phyloP scores from a whole-genome alignment of 2,113 vertebrate genomes.

The Oncorhynchus masou region DNA sequence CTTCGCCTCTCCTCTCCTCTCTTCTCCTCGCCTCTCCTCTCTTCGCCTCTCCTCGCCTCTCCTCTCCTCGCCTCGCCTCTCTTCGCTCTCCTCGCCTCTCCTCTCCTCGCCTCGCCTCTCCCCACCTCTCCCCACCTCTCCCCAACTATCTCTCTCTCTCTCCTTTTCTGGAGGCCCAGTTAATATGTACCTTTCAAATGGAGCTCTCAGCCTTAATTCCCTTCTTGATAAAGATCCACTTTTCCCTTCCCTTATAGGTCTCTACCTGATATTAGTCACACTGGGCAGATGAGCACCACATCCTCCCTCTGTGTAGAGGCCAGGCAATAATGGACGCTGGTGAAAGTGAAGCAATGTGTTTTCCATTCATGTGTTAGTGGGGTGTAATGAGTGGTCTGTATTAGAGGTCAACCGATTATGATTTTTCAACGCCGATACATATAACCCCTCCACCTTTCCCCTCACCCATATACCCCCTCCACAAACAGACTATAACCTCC shows the following conservation, averaged over 20 bases:
- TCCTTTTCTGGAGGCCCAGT: constrained; percentile 88
- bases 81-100: constrained; percentile 51
- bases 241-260: constrained; percentile 98
- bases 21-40: constrained; percentile 59
- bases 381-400: constrained; percentile 82
- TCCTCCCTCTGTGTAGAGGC: constrained; percentile 68
- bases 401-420: no score
- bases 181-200: constrained; percentile 99
- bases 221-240: constrained; percentile 99
- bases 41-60: constrained; percentile 67
- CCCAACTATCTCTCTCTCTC: constrained; percentile 71
- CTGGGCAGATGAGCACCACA: constrained; percentile 95
- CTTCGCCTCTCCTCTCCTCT: no score
- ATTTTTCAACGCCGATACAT: no score
- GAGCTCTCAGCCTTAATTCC: constrained; percentile 99
- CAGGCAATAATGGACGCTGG: constrained; percentile 66
- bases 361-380: constrained; percentile 94
- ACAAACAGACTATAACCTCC: no score
- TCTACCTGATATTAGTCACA: constrained; percentile 98
- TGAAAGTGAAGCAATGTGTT: constrained; percentile 97
- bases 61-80: constrained; percentile 61
- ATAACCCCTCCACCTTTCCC: background rate
- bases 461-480: background rate
- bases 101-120: fast-evolving
- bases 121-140: constrained; percentile 69